phyloP scores from a whole-genome alignment of 2,113 vertebrate species.

The Nerophis lumbriciformis region DNA sequence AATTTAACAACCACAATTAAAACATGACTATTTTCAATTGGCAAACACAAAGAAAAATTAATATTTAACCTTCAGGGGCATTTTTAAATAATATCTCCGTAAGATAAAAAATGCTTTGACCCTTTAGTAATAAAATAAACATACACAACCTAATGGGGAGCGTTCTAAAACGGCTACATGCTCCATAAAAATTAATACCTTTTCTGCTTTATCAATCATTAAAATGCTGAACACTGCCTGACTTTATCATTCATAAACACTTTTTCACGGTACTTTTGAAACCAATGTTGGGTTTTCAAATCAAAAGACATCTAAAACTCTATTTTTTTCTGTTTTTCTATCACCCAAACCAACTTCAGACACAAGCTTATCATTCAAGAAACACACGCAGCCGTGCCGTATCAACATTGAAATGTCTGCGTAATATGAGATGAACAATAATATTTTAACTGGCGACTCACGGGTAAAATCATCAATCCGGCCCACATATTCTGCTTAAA shows the following conservation, averaged over 20 bases:
- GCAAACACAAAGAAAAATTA: not conserved
- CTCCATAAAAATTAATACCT: not conserved
- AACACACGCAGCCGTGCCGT: not conserved
- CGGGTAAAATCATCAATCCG: too few relatives aligned
- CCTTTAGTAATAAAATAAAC: not conserved
- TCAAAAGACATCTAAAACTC: not conserved
- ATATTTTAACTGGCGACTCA: too few relatives aligned
- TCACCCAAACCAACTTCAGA: not conserved
- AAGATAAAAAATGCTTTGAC: not conserved
- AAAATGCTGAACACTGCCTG: constrained; percentile 3
- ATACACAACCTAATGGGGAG: not conserved
- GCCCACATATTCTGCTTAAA: too few relatives aligned
- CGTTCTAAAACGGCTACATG: not conserved
- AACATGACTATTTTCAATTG: not conserved
- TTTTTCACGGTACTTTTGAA: not conserved
- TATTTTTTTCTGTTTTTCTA: not conserved
- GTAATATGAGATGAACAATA: too few relatives aligned
- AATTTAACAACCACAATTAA: not conserved
- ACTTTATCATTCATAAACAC: constrained; percentile 1
- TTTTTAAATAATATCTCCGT: not conserved
- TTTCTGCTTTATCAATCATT: not conserved
- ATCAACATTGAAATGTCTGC: not conserved
- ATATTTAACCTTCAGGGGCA: not conserved
- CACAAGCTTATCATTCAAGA: not conserved
- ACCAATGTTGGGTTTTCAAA: not conserved